Percentiles rank a stretch among this genome's conserved stretches.
phyloP scores from a whole-genome alignment of 2,888 invertebrate genomes.

The Philopedon plagiatum region DNA sequence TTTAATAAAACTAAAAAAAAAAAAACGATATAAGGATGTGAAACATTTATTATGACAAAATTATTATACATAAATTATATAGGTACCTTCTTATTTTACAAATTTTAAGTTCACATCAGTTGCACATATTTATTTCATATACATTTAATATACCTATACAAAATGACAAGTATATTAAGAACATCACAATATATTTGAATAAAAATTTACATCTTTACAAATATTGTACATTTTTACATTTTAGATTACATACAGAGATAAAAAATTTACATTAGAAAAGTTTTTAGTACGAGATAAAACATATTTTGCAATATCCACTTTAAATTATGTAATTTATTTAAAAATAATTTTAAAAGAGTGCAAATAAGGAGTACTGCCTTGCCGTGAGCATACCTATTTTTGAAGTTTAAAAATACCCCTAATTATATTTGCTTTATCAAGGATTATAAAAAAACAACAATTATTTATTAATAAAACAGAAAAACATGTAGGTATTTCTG shows the following conservation, averaged over 20 bases:
- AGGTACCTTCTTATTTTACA: slow-evolving; percentile 57
- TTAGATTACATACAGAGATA: slow-evolving; percentile 23
- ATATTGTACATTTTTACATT: slow-evolving; percentile 45
- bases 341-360: slow-evolving; percentile 23
- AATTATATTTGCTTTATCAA: no score
- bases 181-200: slow-evolving; percentile 51
- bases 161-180: slow-evolving; percentile 47
- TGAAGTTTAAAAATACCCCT: no score
- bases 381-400: no score
- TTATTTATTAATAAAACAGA: no score
- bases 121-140: slow-evolving; percentile 53
- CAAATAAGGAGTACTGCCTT: no score
- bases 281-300: slow-evolving; percentile 11
- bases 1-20: neutral
- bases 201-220: slow-evolving; percentile 48
- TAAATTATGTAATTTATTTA: slow-evolving; percentile 26
- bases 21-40: slow-evolving; percentile 54
- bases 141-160: slow-evolving; percentile 46
- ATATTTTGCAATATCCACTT: slow-evolving; percentile 4
- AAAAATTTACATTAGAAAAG: slow-evolving; percentile 27
- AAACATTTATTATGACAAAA: slow-evolving; percentile 69
- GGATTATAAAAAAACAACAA: no score
- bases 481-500: neutral
- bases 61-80: slow-evolving; percentile 65
- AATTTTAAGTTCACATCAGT: slow-evolving; percentile 46